These are phyloP conservation scores for Chirona hameri DNA, from an alignment of 2,888 invertebrate species.

Conservation along the genomic window DNA sequence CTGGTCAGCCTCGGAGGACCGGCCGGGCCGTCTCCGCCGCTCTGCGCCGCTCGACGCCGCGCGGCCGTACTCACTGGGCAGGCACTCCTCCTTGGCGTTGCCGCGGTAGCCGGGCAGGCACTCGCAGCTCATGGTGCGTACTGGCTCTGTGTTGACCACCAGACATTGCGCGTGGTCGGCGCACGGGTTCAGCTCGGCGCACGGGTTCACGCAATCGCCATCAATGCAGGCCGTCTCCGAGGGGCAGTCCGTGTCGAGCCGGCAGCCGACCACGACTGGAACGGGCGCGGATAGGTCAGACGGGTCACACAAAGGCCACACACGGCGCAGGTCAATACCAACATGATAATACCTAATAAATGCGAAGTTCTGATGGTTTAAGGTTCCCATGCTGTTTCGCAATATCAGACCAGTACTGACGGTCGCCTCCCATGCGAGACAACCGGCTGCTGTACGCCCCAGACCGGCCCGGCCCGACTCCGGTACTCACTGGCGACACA, in stretches of 20 bases:
- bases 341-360: too few species aligned
- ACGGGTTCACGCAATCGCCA: constrained; percentile 78
- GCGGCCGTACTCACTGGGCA: constrained; percentile 61
- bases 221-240: constrained; percentile 73
- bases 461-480: background rate
- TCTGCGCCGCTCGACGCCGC: background rate
- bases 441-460: too few species aligned
- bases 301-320: too few species aligned
- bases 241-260: constrained; percentile 76
- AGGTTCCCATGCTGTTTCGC: too few species aligned
- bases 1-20: too few species aligned
- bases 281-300: background rate
- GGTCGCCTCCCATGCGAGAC: too few species aligned
- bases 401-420: too few species aligned
- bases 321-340: too few species aligned
- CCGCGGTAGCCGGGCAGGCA: constrained; percentile 87
- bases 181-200: constrained; percentile 72
- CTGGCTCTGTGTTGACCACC: constrained; percentile 76
- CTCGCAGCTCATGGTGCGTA: constrained; percentile 82
- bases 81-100: constrained; percentile 78
- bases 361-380: too few species aligned
- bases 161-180: constrained; percentile 72
- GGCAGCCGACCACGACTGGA: constrained; percentile 59
- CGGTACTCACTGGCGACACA: constrained; percentile 42
- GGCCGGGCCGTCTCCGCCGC: background rate